These are phyloP conservation scores for Poeciliopsis occidentalis DNA, from an alignment of 2,113 vertebrate genomes.

Conservation along the genomic window DNA sequence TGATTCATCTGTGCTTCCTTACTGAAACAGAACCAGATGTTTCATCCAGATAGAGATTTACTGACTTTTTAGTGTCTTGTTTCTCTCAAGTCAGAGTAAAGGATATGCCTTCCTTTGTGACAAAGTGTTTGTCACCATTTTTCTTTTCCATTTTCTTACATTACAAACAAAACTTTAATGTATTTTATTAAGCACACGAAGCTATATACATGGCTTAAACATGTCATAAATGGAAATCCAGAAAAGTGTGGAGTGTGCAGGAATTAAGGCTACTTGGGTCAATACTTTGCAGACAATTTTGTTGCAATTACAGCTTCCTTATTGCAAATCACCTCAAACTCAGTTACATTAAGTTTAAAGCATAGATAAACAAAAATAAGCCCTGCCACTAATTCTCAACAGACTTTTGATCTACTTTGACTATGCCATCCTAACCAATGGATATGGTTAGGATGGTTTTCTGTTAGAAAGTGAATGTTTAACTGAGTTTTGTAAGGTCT, in stretches of 20 bases:
- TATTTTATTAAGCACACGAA: not conserved
- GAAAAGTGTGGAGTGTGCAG: not conserved
- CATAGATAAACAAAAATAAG: not conserved
- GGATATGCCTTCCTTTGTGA: not conserved
- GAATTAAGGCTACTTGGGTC: not conserved
- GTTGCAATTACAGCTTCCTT: not conserved
- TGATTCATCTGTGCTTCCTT: constrained; percentile 17
- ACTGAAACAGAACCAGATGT: constrained; percentile 31
- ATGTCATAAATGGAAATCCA: not conserved
- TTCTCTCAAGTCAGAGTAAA: not conserved
- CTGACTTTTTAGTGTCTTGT: not conserved
- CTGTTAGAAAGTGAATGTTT: too few species aligned
- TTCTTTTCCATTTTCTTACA: too few species aligned
- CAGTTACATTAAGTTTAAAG: not conserved
- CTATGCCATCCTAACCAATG: not conserved
- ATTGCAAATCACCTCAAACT: not conserved
- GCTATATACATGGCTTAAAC: not conserved
- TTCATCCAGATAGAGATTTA: not conserved
- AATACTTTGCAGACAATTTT: not conserved
- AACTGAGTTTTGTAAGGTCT: too few species aligned
- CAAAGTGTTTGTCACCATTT: not conserved
- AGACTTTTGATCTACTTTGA: not conserved
- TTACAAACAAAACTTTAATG: not conserved
- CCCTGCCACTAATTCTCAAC: not conserved
- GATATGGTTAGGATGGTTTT: not conserved